Evolutionary conservation across 1,140 invertebrate genomes (phyloP).

Genomic region (Cyclargus thomasi): DNA sequence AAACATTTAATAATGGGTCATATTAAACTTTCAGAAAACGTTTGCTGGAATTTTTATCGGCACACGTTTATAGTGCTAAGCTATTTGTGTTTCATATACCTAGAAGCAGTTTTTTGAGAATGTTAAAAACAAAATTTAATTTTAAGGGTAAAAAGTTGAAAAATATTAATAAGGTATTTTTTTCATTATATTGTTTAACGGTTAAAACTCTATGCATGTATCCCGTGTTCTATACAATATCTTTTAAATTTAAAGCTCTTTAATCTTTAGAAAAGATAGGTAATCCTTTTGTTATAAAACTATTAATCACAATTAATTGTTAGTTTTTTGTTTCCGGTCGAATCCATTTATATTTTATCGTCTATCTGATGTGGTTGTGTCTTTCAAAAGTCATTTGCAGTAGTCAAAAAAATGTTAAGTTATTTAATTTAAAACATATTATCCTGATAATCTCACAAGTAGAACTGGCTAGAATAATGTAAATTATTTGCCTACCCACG

Average conservation of each 20-base stretch:
- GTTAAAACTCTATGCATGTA: too few species aligned
- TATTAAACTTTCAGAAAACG: neutral
- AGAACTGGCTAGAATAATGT: neutral
- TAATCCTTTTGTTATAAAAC: neutral
- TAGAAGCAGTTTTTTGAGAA: neutral
- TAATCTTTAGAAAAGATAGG: neutral
- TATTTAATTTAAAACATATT: too few species aligned
- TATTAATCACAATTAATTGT: neutral
- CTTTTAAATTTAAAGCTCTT: neutral
- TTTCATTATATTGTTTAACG: too few species aligned
- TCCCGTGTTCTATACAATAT: too few species aligned
- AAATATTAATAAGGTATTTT: too few species aligned
- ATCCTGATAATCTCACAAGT: too few species aligned
- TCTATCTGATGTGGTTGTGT: neutral
- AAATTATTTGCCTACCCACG: neutral
- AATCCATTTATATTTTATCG: neutral
- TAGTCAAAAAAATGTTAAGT: neutral
- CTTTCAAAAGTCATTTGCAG: neutral
- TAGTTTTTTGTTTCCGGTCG: neutral
- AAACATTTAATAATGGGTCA: conserved; percentile 26
- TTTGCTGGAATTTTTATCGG: neutral
- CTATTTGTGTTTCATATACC: neutral
- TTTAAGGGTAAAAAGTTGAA: neutral
- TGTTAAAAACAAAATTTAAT: neutral
- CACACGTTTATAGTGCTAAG: neutral